phyloP scores from a whole-genome alignment of 2,797 vertebrate genomes.

The Heterohyrax brucei region DNA sequence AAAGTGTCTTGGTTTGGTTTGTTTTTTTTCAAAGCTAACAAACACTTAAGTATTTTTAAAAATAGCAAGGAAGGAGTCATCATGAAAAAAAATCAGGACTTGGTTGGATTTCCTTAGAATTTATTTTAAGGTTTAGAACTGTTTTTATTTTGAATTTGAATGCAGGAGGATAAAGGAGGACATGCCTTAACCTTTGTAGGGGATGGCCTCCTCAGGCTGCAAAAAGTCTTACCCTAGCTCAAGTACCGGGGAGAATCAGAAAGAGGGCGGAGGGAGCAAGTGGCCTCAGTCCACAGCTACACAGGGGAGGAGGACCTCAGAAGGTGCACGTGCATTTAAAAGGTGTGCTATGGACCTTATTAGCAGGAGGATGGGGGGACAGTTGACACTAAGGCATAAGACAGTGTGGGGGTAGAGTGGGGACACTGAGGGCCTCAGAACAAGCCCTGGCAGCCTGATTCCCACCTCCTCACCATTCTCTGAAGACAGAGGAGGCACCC shows the following conservation, averaged over 20 bases:
- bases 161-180: background rate
- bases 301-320: background rate
- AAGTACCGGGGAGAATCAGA: constrained; percentile 15
- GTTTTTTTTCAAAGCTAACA: constrained; percentile 48
- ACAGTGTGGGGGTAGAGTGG: fast-evolving
- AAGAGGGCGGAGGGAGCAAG: background rate
- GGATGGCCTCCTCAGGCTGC: background rate
- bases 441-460: background rate
- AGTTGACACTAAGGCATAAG: too few species aligned
- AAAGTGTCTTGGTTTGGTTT: constrained; percentile 53
- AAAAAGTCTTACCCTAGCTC: constrained; percentile 12
- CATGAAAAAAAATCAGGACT: constrained; percentile 41
- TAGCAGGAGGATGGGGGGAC: background rate
- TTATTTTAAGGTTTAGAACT: constrained; percentile 54
- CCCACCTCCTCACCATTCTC: background rate
- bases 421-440: background rate
- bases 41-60: constrained; percentile 54
- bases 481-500: too few species aligned
- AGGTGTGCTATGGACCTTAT: fast-evolving
- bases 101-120: constrained; percentile 21
- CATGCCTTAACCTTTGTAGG: background rate
- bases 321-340: background rate
- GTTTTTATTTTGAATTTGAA: constrained; percentile 51
- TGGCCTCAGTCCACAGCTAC: background rate
- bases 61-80: constrained; percentile 64